Percentiles rank a stretch among this genome's conserved stretches.
Conservation (phyloP, 35 echinoderm and acorn worm species). For the Ophiothrix spiculata region DNA sequence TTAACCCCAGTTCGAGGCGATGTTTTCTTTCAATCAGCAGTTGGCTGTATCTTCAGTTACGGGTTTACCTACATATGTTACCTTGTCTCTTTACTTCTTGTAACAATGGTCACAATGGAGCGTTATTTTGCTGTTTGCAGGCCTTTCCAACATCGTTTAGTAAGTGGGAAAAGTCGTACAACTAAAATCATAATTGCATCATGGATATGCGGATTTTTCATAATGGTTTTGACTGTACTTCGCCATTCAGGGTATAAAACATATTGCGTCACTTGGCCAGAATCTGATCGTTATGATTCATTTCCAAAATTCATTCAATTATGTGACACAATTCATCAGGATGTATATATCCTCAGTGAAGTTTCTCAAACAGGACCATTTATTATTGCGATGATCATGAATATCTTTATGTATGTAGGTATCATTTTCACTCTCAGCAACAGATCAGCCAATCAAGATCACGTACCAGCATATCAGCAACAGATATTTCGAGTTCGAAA, state of each 20-base stretch:
- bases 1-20: not conserved
- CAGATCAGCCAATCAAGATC: not conserved
- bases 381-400: not conserved
- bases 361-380: not conserved
- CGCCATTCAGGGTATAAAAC: not conserved
- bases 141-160: slow-evolving; percentile 35
- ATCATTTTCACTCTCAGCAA: not conserved
- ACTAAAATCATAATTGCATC: slow-evolving; percentile 7
- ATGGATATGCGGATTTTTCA: slow-evolving; percentile 3
- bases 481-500: not conserved
- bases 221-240: not conserved
- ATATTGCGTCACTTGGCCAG: slow-evolving; percentile 21
- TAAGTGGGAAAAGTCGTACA: slow-evolving; percentile 45
- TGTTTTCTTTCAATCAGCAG: not conserved
- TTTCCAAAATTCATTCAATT: slow-evolving; percentile 8
- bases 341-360: not conserved
- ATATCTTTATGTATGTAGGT: not conserved
- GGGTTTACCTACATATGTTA: slow-evolving; percentile 20
- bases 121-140: slow-evolving; percentile 39
- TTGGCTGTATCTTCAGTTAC: slow-evolving; percentile 13
- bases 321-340: not conserved
- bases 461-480: not conserved
- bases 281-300: slow-evolving; percentile 3
- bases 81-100: slow-evolving; percentile 37
- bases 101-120: slow-evolving; percentile 23